Evolutionary conservation across 2,888 invertebrate genomes (phyloP), one percentile per base, ranked within the genome.

Genomic region (Drosophila gaucha): DNA sequence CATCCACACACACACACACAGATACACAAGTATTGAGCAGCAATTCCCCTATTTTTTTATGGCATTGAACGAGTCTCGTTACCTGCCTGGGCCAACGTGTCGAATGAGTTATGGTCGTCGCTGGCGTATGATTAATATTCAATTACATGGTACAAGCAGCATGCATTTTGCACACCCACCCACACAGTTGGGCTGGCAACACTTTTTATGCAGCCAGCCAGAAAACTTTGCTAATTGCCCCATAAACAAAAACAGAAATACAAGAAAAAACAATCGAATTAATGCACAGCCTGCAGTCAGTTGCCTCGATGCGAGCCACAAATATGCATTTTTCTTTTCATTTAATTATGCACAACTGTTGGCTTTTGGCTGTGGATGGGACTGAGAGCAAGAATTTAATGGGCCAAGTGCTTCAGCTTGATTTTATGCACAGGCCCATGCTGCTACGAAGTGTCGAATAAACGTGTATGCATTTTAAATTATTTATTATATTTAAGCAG

Each of bases 51-150:
- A n/a, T n/a, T 20, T 77, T 65, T 38, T 79, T 67, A 74, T 56
- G 55, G 58, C 66, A 60, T 55, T 64, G 69, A 74, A 64, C 68
- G 67, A 68, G 70, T 67, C 74, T 73, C 73, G 73, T 73, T 73
- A 73, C 75, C 78, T 80, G 78, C 76, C 59, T 43, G 54, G 50
- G 60, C 58, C 70, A 70, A 67, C 74, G 56, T 69, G 59, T 64
- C 75, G 73, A 63, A 74, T 85, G 83, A 85, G 72, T 84, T 77
- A 84, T 85, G 70, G 65, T 66, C 66, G 62, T 69, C 74, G 68
- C 63, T 51, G 80, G 76, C 80, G 77, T 77, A 83, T 84, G 83
- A 84, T 85, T 84, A 84, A 84, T 84, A 84, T 84, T 84, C 85
- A 84, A 84, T 84, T 83, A 83, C 77, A 74, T 69, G 67, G 72